Evolutionary conservation across 2,888 invertebrate genomes (phyloP).

Genomic region (Cheilosia vulpina): DNA sequence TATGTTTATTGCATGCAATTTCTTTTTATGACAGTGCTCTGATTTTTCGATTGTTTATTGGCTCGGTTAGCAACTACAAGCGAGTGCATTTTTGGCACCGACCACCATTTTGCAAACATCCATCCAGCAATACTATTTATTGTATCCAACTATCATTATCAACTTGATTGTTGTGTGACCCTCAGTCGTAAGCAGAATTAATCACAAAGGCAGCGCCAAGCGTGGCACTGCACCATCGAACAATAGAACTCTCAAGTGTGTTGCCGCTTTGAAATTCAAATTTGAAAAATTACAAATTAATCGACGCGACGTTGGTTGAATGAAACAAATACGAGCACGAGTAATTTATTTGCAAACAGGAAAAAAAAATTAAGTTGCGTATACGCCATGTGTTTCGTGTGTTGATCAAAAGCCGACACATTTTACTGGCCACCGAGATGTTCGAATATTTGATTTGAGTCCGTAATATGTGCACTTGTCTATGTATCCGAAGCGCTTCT

Average conservation of each 20-base stretch:
- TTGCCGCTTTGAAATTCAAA: slow-evolving; percentile 20
- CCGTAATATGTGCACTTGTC: slow-evolving; percentile 1
- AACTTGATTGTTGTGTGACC: slow-evolving; percentile 3
- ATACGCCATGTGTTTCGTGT: slow-evolving; percentile 11
- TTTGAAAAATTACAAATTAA: slow-evolving; percentile 15
- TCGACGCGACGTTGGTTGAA: slow-evolving; percentile 8
- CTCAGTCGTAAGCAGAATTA: background rate
- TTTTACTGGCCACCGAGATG: background rate
- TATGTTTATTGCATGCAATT: background rate
- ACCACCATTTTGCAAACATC: background rate
- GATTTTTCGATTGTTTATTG: slow-evolving; percentile 24
- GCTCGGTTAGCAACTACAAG: background rate
- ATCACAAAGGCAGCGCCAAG: slow-evolving; percentile 12
- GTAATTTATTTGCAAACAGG: background rate
- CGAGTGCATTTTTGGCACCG: background rate
- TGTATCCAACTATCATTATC: background rate
- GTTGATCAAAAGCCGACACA: slow-evolving; percentile 19
- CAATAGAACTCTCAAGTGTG: slow-evolving; percentile 23
- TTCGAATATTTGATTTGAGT: background rate
- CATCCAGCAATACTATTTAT: background rate
- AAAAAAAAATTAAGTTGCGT: background rate
- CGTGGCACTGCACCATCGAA: slow-evolving; percentile 12
- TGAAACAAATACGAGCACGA: slow-evolving; percentile 2
- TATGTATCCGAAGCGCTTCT: slow-evolving; percentile 12
- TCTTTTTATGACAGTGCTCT: slow-evolving; percentile 28